phyloP scores from a whole-genome alignment of 2,113 vertebrate species.

The Peromyscus californicus region DNA sequence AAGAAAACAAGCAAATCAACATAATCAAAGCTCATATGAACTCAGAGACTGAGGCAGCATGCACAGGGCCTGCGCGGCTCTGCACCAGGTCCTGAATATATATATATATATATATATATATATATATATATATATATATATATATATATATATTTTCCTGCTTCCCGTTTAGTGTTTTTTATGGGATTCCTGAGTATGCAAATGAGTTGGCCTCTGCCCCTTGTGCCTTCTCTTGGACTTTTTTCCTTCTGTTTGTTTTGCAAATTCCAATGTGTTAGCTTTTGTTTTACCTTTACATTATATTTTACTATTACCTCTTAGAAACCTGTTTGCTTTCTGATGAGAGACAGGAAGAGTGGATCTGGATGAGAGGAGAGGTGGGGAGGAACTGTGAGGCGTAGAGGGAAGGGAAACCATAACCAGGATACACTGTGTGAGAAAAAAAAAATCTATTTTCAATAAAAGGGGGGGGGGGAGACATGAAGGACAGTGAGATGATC shows the following conservation, averaged over 20 bases:
- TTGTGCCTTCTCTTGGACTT: background rate
- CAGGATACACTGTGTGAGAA: background rate
- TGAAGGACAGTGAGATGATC: background rate
- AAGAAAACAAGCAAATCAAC: background rate
- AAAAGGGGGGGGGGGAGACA: too few relatives aligned
- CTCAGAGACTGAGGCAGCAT: background rate
- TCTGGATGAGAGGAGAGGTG: background rate
- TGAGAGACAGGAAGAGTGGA: background rate
- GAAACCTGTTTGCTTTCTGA: background rate
- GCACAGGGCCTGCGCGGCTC: background rate
- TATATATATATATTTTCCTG: background rate
- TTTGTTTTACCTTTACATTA: background rate
- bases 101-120: too few relatives aligned
- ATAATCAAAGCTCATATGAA: background rate
- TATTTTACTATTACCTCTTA: background rate
- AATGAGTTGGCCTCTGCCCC: background rate
- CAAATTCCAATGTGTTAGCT: background rate
- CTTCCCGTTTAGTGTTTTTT: background rate
- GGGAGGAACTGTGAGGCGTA: background rate
- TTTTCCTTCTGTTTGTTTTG: background rate
- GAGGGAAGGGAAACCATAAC: background rate
- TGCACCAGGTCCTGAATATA: background rate
- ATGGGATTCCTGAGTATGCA: background rate
- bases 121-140: background rate
- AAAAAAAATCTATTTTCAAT: background rate